A percentile compares a stretch with the other conserved stretches of the same genome.
phyloP scores from a whole-genome alignment of 1,140 invertebrate species.

The Belonocnema kinseyi region DNA sequence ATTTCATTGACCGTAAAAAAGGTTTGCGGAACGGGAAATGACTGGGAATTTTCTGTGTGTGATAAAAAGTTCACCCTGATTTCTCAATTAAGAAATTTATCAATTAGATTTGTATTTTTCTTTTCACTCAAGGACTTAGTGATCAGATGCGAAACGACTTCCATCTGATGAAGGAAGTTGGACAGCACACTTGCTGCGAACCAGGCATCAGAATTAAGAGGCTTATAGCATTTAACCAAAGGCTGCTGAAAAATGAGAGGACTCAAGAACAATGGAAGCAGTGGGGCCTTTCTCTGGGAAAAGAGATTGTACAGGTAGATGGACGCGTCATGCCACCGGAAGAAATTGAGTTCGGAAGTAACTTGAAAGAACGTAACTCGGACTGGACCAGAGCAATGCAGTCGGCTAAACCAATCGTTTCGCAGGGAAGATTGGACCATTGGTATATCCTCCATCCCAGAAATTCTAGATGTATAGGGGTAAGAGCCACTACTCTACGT shows the following conservation, averaged over 20 bases:
- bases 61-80: too few relatives aligned
- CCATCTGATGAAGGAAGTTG: conserved; percentile 80
- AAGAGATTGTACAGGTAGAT: conserved; percentile 75
- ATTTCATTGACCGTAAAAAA: too few relatives aligned
- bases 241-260: conserved; percentile 73
- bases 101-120: conserved; percentile 67
- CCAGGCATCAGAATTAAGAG: conserved; percentile 79
- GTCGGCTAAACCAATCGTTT: conserved; percentile 1
- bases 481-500: background rate
- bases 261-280: conserved; percentile 77
- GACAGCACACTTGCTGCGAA: conserved; percentile 79
- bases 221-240: conserved; percentile 78
- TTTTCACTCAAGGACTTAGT: conserved; percentile 67
- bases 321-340: conserved; percentile 78
- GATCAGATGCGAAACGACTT: conserved; percentile 79
- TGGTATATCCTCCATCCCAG: conserved; percentile 1
- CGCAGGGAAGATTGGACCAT: background rate
- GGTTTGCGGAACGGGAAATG: too few relatives aligned
- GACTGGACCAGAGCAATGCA: conserved; percentile 10
- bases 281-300: conserved; percentile 81
- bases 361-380: background rate
- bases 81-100: conserved; percentile 58
- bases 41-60: too few relatives aligned
- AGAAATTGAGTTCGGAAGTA: conserved; percentile 72
- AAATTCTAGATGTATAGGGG: background rate